Evolutionary conservation across 2,888 invertebrate species (phyloP), one percentile per base, ranked within the genome.

Genomic region (Eremobia ochroleuca): DNA sequence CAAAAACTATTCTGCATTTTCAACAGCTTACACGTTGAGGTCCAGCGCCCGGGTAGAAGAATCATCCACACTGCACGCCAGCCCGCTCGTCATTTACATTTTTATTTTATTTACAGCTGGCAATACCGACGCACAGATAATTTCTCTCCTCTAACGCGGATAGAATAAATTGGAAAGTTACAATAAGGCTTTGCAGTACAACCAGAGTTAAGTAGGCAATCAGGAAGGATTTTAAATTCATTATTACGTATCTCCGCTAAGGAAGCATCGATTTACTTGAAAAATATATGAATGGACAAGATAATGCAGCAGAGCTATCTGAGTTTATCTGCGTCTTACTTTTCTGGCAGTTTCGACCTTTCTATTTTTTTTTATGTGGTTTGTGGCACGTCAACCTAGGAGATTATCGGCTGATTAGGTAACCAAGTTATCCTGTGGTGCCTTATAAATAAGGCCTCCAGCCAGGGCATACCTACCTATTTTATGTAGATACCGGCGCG

Each of bases 91-190:
- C 87, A 91, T 92, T 91, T 91, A 91, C 91, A 92, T 92, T 91
- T 91, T 91, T 91, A 91, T 91, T 90, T 91, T 91, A 91, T 91
- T 90, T 91, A 91, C 91, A 90, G 85, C 89, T 87, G 83, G 86
- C 89, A 88, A 85, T 88, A 81, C 81, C 85, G 80, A 86, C 85
- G 82, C 81, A 84, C 87, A 86, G 85, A 90, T 90, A 87, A 88
- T 88, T 88, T 87, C 77, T 79, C 79, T 87, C 77, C 79, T 87
- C 77, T 82, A 83, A 79, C 80, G 72, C 85, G 89, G 84, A 88
- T 86, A 85, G 80, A 88, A 87, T 87, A 88, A 86, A 88, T 88
- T 88, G 87, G 83, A 83, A 88, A 85, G 87, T 86, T 88, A 88
- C 87, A 84, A 76, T 87, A 86, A 84, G 76, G 86, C 76, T 81